A percentile compares a stretch with the other conserved stretches of the same genome.
Evolutionary conservation across 2,888 invertebrate species (phyloP).

Genomic region (Nematopogon swammerdamellus): DNA sequence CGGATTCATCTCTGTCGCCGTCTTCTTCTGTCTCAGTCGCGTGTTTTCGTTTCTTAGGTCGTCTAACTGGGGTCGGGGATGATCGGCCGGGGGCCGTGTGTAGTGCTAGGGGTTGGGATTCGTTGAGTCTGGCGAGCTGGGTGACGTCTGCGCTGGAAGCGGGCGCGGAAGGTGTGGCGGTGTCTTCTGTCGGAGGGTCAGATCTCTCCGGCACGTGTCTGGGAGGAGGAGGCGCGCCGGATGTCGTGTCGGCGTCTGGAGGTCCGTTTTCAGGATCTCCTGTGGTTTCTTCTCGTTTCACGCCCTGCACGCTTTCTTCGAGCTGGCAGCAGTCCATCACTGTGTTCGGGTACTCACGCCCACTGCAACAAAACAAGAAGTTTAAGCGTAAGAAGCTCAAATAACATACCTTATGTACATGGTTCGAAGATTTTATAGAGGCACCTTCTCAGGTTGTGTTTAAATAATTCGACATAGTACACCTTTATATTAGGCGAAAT

Average conservation of each 20-base stretch:
- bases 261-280: slow-evolving; percentile 88
- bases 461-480: too few species aligned
- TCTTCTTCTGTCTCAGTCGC: slow-evolving; percentile 44
- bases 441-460: too few species aligned
- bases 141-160: slow-evolving; percentile 39
- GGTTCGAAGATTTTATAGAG: too few species aligned
- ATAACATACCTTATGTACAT: too few species aligned
- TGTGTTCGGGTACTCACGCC: slow-evolving; percentile 83
- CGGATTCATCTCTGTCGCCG: slow-evolving; percentile 29
- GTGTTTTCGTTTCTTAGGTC: slow-evolving; percentile 48
- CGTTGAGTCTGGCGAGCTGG: slow-evolving; percentile 41
- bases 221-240: slow-evolving; percentile 34
- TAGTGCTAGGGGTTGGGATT: slow-evolving; percentile 38
- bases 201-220: slow-evolving; percentile 37
- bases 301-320: slow-evolving; percentile 76
- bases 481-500: too few species aligned
- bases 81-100: slow-evolving; percentile 43
- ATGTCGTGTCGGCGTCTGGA: slow-evolving; percentile 73
- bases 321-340: slow-evolving; percentile 94
- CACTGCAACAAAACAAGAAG: slow-evolving; percentile 67
- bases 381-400: too few species aligned
- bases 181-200: slow-evolving; percentile 38
- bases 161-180: slow-evolving; percentile 40
- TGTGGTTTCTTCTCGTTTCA: slow-evolving; percentile 78
- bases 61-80: slow-evolving; percentile 63